These are phyloP conservation scores for Dicentrarchus labrax DNA, from an alignment of 2,113 vertebrate species.

Conservation along the genomic window DNA sequence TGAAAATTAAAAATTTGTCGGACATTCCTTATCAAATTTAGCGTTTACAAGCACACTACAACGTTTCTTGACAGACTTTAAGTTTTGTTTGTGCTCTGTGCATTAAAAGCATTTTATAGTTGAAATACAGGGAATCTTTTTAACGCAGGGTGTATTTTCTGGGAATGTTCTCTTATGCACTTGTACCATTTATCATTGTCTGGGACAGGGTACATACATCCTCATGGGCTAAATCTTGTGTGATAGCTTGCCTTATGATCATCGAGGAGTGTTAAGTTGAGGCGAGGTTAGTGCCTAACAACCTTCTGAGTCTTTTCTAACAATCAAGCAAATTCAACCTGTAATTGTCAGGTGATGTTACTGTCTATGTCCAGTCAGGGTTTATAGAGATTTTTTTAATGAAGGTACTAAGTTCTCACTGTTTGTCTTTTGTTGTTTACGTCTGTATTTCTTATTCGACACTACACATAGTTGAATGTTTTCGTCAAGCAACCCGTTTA, in stretches of 20 bases:
- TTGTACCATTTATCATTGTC: slow-evolving; percentile 23
- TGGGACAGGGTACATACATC: slow-evolving; percentile 40
- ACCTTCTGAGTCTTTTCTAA: slow-evolving; percentile 45
- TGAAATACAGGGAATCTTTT: slow-evolving; percentile 35
- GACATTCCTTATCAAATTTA: slow-evolving; percentile 1
- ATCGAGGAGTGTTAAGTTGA: slow-evolving; percentile 26
- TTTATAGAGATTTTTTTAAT: slow-evolving; percentile 7
- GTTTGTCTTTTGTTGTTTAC: slow-evolving; percentile 11
- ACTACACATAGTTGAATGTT: slow-evolving; percentile 21
- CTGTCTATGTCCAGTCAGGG: slow-evolving; percentile 10
- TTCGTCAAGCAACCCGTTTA: neutral
- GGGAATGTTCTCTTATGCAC: slow-evolving; percentile 35
- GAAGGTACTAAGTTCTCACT: neutral
- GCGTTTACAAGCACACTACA: neutral
- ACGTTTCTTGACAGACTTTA: neutral
- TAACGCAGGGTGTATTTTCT: slow-evolving; percentile 30
- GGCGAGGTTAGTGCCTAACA: slow-evolving; percentile 33
- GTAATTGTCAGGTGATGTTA: slow-evolving; percentile 6
- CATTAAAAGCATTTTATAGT: slow-evolving; percentile 18
- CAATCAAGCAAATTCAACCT: slow-evolving; percentile 44
- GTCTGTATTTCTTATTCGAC: slow-evolving; percentile 14
- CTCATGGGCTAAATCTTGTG: slow-evolving; percentile 30
- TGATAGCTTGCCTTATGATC: slow-evolving; percentile 51
- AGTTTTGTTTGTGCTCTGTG: neutral
- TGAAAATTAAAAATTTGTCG: slow-evolving; percentile 6